These are phyloP conservation scores for Meloidogyne chitwoodi DNA, from an alignment of 1,140 invertebrate genomes.

Conservation along the genomic window DNA sequence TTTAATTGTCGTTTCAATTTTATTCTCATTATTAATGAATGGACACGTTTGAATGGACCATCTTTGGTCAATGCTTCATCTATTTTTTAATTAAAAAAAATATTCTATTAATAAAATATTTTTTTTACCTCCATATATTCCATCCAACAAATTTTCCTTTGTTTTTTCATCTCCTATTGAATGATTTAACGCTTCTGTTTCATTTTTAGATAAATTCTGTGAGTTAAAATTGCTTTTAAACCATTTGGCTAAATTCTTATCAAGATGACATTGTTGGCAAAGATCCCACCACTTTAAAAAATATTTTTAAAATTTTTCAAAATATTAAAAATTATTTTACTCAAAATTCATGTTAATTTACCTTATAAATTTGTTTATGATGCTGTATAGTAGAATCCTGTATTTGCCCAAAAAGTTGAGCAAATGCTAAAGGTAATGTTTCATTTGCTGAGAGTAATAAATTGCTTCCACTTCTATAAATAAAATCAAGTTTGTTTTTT, in stretches of 20 bases:
- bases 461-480: not conserved
- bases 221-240: not conserved
- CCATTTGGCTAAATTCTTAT: not conserved
- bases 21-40: constrained; percentile 13
- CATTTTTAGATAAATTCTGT: not conserved
- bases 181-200: not conserved
- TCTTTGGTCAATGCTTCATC: constrained; percentile 3
- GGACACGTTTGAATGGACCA: not conserved
- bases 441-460: not conserved
- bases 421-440: not conserved
- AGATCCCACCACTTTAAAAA: constrained; percentile 12
- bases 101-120: not conserved
- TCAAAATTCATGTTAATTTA: not conserved
- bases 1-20: constrained; percentile 31
- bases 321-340: no score
- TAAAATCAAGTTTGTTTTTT: not conserved
- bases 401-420: constrained; percentile 3
- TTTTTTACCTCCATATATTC: constrained; percentile 1
- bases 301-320: no score
- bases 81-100: not conserved
- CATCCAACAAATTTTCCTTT: not conserved
- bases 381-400: constrained; percentile 10
- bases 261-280: constrained; percentile 10
- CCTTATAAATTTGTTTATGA: constrained; percentile 22
- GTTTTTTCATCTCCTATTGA: not conserved